Evolutionary conservation across 1,140 invertebrate species (phyloP), one percentile per base, ranked within the genome.

Genomic region (Drosophila setifemur): DNA sequence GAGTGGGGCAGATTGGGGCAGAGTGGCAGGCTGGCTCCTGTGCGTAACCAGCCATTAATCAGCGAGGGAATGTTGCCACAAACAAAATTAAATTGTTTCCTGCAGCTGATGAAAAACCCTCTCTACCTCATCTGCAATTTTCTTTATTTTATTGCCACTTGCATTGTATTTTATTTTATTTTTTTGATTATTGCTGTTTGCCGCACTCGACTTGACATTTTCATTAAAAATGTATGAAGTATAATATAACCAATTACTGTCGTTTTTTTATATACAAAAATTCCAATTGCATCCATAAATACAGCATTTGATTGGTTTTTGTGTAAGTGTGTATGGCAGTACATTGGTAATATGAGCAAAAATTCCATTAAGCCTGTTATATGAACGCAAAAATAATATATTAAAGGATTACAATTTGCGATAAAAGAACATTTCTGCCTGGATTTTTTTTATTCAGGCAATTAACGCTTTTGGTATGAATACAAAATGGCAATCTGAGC

Each of bases 31-130:
- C 16, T 14, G 58, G 16, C 57, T 61, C 31, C 54, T 64, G 60
- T 64, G 31, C 42, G 42, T 63, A 43, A 58, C 60, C 18, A 64
- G 31, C 57, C 60, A 64, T 64, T 64, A 49, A 64, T 64, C 60
- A 69, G 61, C 12, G 50, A 39, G 47, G 18, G 31, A 69, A 57
- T 55, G 50, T 68, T 40, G 66, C 40, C 31, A 42, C 63, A 69
- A 68, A 68, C 42, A 39, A 53, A 67, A 69, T 70, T 48, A 70
- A 70, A 70, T 70, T 44, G 66, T 44, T 70, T 42, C 50, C 50
- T 69, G 67, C 53, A 69, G 52, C 64, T 40, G 57, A 64, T 64
- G 60, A 23, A 48, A 64, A 63, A 11, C 25, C 4, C 12, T 31
- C 5, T 16, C 11, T 11, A 5, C 8, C 14, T 12, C n/a, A 19